A percentile compares a stretch with the other conserved stretches of the same genome.
phyloP scores from a whole-genome alignment of 2,888 invertebrate genomes.

The Neoaliturus tenellus region DNA sequence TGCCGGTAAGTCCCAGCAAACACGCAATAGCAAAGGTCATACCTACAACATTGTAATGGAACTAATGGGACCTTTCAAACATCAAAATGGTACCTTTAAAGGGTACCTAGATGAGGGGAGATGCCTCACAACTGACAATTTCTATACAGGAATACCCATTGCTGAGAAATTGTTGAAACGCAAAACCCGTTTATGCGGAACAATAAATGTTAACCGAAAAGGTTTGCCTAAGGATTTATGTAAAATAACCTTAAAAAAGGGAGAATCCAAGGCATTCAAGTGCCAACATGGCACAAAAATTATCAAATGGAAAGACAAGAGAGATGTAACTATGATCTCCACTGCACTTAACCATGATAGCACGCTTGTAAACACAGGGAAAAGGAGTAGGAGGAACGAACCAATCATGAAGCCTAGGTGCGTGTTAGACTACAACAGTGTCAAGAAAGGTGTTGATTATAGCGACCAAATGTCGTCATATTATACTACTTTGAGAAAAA shows the following conservation, averaged over 20 bases:
- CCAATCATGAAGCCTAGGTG: slow-evolving; percentile 24
- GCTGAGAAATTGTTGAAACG: background rate
- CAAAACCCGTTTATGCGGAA: background rate
- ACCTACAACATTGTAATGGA: background rate
- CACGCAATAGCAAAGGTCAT: background rate
- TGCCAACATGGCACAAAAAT: slow-evolving; percentile 19
- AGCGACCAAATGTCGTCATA: slow-evolving; percentile 45
- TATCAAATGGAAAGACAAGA: slow-evolving; percentile 12
- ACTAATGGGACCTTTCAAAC: background rate
- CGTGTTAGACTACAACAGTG: slow-evolving; percentile 50
- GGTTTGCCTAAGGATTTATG: background rate
- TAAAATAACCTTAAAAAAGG: slow-evolving; percentile 16
- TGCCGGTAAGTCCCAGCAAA: background rate
- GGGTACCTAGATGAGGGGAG: background rate
- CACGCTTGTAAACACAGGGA: background rate
- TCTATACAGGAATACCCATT: background rate
- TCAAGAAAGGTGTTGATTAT: slow-evolving; percentile 43
- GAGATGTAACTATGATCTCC: background rate
- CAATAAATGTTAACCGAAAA: background rate
- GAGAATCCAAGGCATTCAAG: background rate
- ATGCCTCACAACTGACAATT: background rate
- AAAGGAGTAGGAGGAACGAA: background rate
- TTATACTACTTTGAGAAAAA: slow-evolving; percentile 3
- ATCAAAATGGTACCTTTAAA: background rate
- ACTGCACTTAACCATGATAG: background rate